A percentile compares a stretch with the other conserved stretches of the same genome.
These are phyloP conservation scores for Gallinago media DNA, from an alignment of 2,113 vertebrate species.

Conservation along the genomic window DNA sequence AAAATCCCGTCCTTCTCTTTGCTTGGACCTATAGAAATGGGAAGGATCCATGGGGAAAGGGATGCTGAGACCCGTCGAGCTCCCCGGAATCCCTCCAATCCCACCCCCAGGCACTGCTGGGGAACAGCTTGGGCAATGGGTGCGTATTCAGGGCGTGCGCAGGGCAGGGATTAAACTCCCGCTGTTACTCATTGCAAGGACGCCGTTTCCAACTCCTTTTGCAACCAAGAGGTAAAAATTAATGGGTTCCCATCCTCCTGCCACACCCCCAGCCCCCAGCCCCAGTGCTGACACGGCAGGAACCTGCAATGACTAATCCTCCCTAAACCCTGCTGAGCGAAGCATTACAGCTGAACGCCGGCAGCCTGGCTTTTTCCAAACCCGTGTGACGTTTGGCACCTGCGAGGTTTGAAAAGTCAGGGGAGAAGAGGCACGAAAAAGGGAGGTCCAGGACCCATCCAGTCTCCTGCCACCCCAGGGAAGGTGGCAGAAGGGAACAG, in stretches of 20 bases:
- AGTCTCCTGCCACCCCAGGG: neutral
- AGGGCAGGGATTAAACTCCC: neutral
- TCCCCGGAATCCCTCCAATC: neutral
- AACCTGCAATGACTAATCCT: slow-evolving; percentile 31
- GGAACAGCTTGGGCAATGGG: fast-evolving
- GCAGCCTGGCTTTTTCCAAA: neutral
- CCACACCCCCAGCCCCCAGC: neutral
- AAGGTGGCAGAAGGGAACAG: neutral
- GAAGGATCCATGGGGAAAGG: neutral
- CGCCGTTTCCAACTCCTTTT: neutral
- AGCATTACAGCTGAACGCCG: neutral
- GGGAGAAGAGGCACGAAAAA: fast-evolving
- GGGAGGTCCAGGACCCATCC: neutral
- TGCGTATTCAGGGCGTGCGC: neutral
- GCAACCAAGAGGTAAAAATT: slow-evolving; percentile 52
- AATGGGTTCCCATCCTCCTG: neutral
- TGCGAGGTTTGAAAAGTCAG: neutral
- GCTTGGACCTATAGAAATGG: fast-evolving
- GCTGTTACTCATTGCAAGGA: slow-evolving; percentile 20
- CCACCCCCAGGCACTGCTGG: fast-evolving
- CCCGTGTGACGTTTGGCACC: fast-evolving
- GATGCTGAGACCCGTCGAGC: neutral
- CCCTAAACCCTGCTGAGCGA: slow-evolving; percentile 21
- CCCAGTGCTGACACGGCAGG: neutral
- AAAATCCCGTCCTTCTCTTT: neutral